Conservation (phyloP, 2,113 vertebrate genomes). For the Notarius quadriscutis region DNA sequence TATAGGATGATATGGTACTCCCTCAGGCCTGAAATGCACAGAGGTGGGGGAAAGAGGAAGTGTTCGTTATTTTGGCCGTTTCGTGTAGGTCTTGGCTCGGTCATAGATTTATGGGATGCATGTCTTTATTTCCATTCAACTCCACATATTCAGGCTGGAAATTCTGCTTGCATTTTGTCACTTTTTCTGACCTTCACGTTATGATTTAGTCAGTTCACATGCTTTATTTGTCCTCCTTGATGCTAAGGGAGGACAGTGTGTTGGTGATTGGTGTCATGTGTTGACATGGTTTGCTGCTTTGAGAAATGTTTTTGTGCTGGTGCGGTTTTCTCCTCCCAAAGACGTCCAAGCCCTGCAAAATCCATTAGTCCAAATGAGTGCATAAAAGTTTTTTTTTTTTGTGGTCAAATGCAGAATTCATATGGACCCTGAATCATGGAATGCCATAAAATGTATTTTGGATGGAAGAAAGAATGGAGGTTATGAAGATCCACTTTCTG, state of each 20-base stretch:
- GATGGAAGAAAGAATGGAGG: background rate
- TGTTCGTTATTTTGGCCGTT: background rate
- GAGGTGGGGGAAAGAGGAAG: background rate
- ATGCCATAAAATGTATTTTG: slow-evolving; percentile 36
- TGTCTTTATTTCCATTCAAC: slow-evolving; percentile 38
- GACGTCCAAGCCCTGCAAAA: slow-evolving; percentile 41
- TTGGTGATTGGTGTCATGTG: slow-evolving; percentile 2
- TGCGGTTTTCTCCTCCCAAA: slow-evolving; percentile 22
- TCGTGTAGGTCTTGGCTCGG: background rate
- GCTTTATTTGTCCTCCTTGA: background rate
- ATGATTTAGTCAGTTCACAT: slow-evolving; percentile 47
- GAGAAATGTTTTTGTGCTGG: slow-evolving; percentile 18
- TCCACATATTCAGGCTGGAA: slow-evolving; percentile 49
- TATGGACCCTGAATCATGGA: background rate
- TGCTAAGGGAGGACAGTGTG: background rate
- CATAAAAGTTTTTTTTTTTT: slow-evolving; percentile 23
- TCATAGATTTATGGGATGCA: slow-evolving; percentile 48
- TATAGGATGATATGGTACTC: background rate
- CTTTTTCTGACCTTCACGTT: slow-evolving; percentile 46
- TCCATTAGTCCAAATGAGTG: slow-evolving; percentile 45
- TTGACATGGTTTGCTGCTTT: background rate
- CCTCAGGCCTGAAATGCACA: background rate
- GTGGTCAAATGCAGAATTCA: slow-evolving; percentile 33
- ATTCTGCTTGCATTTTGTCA: slow-evolving; percentile 57
- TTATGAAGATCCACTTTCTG: background rate